Percentiles rank a stretch among this genome's conserved stretches.
phyloP scores from a whole-genome alignment of 1,140 invertebrate genomes.

The Rhopalosiphum maidis region DNA sequence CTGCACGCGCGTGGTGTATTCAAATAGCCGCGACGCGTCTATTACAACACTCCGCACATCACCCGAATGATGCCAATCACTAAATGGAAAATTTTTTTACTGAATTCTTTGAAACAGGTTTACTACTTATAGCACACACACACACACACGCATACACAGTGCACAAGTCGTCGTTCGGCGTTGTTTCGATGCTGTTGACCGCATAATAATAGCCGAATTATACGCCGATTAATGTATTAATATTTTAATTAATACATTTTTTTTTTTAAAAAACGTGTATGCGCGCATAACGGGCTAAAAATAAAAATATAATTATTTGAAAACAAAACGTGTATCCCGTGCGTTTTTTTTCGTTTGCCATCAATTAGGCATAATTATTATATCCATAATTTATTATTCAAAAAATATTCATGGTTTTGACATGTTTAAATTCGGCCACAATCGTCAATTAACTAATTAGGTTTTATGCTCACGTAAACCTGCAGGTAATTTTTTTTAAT shows the following conservation, averaged over 20 bases:
- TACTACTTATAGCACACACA: background rate
- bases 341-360: background rate
- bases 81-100: slow-evolving; percentile 1
- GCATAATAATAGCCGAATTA: slow-evolving; percentile 27
- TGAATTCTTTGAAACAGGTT: background rate
- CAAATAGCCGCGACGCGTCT: background rate
- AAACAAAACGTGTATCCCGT: background rate
- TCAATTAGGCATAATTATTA: background rate
- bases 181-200: background rate
- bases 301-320: background rate
- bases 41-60: background rate
- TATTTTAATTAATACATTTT: slow-evolving; percentile 24
- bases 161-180: background rate
- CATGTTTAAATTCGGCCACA: background rate
- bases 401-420: background rate
- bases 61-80: slow-evolving; percentile 5
- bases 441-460: slow-evolving; percentile 5
- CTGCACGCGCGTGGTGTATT: background rate
- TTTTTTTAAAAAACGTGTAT: background rate
- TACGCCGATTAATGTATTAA: background rate
- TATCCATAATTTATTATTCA: background rate
- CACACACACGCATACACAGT: background rate
- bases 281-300: background rate
- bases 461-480: background rate
- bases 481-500: background rate